Conservation (phyloP, 2,797 vertebrate genomes). For the Syngnathus rostellatus region DNA sequence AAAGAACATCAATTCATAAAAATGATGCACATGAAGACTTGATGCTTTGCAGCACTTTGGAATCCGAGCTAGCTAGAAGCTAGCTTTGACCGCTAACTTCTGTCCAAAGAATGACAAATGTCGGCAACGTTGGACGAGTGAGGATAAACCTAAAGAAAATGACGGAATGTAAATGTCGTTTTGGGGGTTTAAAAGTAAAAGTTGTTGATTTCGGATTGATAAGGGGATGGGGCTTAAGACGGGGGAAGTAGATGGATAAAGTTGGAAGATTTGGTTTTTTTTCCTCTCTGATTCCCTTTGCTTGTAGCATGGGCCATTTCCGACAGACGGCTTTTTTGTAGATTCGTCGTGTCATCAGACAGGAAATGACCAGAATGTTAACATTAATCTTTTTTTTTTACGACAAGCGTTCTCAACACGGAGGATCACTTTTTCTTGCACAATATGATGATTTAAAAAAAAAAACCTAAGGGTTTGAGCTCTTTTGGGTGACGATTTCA, state of each 20-base stretch:
- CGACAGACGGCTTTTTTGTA: too few species aligned
- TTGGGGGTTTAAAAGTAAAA: not conserved
- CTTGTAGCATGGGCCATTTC: too few species aligned
- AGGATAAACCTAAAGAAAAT: too few species aligned
- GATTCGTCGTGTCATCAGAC: slow-evolving; percentile 62
- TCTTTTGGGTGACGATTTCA: slow-evolving; percentile 59
- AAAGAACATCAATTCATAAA: slow-evolving; percentile 14
- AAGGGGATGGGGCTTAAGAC: too few species aligned
- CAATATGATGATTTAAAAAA: slow-evolving; percentile 87
- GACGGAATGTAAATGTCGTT: too few species aligned
- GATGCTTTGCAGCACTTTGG: slow-evolving; percentile 77
- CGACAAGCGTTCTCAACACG: slow-evolving; percentile 80
- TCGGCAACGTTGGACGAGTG: too few species aligned
- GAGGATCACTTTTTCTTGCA: slow-evolving; percentile 90
- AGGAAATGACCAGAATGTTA: not conserved
- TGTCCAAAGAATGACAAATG: not conserved
- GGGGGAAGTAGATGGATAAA: too few species aligned
- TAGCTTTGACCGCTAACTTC: slow-evolving; percentile 26
- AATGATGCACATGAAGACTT: slow-evolving; percentile 77
- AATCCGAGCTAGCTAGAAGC: slow-evolving; percentile 51
- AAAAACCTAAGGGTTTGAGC: slow-evolving; percentile 71
- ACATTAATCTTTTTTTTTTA: slow-evolving; percentile 58
- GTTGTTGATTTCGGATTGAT: not conserved
- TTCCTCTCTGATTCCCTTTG: too few species aligned
- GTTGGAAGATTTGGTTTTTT: too few species aligned